Base-by-base conservation (phyloP, 2,797 vertebrate genomes). In the Microhierax caerulescens region DNA sequence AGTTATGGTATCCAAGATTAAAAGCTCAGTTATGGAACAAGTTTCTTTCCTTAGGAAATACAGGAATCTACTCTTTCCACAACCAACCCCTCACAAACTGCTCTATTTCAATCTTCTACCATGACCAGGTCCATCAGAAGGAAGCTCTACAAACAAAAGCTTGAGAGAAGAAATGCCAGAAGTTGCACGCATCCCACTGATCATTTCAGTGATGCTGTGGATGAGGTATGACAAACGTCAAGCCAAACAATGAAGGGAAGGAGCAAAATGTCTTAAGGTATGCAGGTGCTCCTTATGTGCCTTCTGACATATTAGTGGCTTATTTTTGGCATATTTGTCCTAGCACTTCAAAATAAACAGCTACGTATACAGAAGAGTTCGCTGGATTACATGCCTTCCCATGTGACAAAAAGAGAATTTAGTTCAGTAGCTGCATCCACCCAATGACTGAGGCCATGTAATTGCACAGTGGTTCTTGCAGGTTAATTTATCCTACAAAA, bases 21-120 rank as follows among this genome's bases (percentile, higher is more conserved):
- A 68, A 48, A 85, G 34, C 5, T 30, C 19, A 68, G 12, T 34
- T 30, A 54, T 0, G 5, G 61, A 72, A 56, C 7, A 64, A 41
- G 6, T 61, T 32, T 39, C 12, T 25, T 47, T 53, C 30, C 37
- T 79, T 24, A 17, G 4, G n/a, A 85, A 69, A 81, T 2, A n/a
- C 0, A 48, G 16, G 5, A 34, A 77, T 30, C 15, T 72, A 12
- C 1, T 37, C 41, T 23, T 75, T 72, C 64, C 3, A 34, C 1
- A 13, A 5, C 8, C 2, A 39, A 18, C 4, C 3, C 13, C 10
- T 54, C 27, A 28, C 13, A 60, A 81, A 45, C 4, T 17, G 3
- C 45, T 41, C 13, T 36, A 1, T 57, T 89, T 78, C 47, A 54
- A 54, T 67, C 34, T 34, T 39, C 22, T 60, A 9, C 14, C 5